These are phyloP conservation scores for Bruchidius siliquastri DNA, from an alignment of 2,888 invertebrate species.

Conservation along the genomic window DNA sequence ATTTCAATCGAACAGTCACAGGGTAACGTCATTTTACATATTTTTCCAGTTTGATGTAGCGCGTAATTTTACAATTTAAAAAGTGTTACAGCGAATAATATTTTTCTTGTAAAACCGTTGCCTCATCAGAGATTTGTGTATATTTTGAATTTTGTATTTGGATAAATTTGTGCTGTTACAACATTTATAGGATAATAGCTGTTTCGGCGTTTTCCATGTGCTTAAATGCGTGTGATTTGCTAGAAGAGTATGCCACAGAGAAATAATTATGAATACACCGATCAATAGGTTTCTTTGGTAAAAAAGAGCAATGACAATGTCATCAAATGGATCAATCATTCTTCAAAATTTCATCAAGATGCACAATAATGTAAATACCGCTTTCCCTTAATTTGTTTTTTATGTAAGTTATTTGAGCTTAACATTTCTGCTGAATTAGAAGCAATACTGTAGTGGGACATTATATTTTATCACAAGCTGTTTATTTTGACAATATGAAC, in stretches of 20 bases:
- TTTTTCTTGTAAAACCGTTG: neutral
- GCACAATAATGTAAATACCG: too few relatives aligned
- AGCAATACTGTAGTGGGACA: too few relatives aligned
- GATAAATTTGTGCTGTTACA: slow-evolving; percentile 23
- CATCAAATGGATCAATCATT: too few relatives aligned
- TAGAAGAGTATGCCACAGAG: slow-evolving; percentile 19
- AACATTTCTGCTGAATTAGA: too few relatives aligned
- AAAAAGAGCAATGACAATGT: too few relatives aligned
- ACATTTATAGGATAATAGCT: slow-evolving; percentile 14
- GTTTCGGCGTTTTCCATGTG: slow-evolving; percentile 4
- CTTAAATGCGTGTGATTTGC: slow-evolving; percentile 31
- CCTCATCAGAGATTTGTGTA: neutral
- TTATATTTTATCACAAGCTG: too few relatives aligned
- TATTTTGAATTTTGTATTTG: slow-evolving; percentile 20
- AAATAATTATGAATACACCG: neutral
- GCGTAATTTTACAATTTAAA: neutral
- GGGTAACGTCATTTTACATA: neutral
- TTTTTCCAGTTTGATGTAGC: neutral
- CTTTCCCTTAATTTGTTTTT: too few relatives aligned
- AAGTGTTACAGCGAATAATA: neutral
- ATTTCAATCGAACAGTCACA: neutral
- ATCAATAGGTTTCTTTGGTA: too few relatives aligned
- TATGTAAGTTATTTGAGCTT: too few relatives aligned
- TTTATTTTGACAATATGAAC: too few relatives aligned
- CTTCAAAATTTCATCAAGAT: too few relatives aligned